Evolutionary conservation across 2,113 vertebrate species (phyloP), one percentile per base, ranked within the genome.

Genomic region (Syngnathus floridae): DNA sequence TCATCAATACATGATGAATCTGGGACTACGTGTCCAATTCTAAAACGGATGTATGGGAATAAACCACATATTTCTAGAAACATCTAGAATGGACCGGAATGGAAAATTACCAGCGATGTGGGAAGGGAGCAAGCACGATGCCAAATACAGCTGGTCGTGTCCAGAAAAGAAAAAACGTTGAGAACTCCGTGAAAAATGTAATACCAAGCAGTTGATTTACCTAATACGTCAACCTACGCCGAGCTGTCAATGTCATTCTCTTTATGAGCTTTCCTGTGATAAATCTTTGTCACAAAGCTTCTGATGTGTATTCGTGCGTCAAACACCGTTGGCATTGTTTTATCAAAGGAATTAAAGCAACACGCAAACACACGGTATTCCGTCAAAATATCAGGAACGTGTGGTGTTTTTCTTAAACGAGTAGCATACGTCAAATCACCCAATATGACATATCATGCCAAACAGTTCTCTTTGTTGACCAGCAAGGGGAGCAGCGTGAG

Each of bases 81-180:
- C 31, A 65, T 62, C 65, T 31, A 71, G 19, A 51, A 10, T 19
- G 22, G 36, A 26, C 40, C 14, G 43, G 40, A 52, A 21, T 87
- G 87, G 87, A 87, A 87, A 88, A 78, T 60, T 86, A 86, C 86
- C 36, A 78, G 66, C 0, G 13, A 12, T 12, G 61, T 40, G 57
- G n/a, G 55, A 17, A 31, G 37, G 3, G n/a, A 19, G 17, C 17
- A 48, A 48, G 26, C 26, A 31, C 1, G 38, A n/a, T 60, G 37
- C 37, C 58, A 60, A 2, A 22, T 41, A 16, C 12, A 43, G 16
- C 31, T 37, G 35, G 7, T 58, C 54, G 22, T 61, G n/a, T 43
- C 59, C 59, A 26, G 38, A 26, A 43, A 22, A n/a, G n/a, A 22
- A 41, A 7, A 13, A 14, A 2, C 2, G 2, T 7, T 13, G 13